Evolutionary conservation across 2,797 vertebrate genomes (phyloP).

Genomic region (Gymnodraco acuticeps): DNA sequence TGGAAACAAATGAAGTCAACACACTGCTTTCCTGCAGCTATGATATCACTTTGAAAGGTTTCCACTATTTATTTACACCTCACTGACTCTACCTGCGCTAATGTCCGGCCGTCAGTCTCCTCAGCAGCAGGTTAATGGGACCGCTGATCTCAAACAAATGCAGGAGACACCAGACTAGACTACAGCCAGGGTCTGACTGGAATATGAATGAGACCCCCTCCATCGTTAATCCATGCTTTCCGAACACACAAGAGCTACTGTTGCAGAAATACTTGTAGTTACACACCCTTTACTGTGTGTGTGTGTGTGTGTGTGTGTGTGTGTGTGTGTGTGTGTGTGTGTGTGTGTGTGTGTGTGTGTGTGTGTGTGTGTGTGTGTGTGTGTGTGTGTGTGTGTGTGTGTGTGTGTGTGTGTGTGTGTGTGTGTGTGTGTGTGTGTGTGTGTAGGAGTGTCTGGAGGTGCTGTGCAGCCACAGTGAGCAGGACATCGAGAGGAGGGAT

Average conservation of each 20-base stretch:
- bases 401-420: no score
- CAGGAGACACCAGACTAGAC: constrained; percentile 29
- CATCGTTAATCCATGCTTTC: neutral
- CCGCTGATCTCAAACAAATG: constrained; percentile 26
- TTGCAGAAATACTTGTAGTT: neutral
- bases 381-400: no score
- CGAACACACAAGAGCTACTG: neutral
- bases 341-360: no score
- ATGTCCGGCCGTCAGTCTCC: constrained; percentile 13
- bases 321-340: no score
- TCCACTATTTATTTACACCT: neutral
- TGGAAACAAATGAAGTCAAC: neutral
- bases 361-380: no score
- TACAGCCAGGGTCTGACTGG: constrained; percentile 24
- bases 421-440: constrained; percentile 1
- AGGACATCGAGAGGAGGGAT: constrained; percentile 92
- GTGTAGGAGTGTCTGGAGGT: constrained; percentile 94
- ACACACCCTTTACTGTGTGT: neutral
- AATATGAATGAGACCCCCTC: constrained; percentile 29
- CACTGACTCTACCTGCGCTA: neutral
- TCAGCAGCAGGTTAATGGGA: constrained; percentile 23
- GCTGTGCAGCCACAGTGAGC: constrained; percentile 91
- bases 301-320: no score
- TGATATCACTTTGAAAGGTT: neutral
- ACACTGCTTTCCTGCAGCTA: neutral